Base-by-base conservation (phyloP, 2,113 vertebrate species). In the Fregata magnificens region DNA sequence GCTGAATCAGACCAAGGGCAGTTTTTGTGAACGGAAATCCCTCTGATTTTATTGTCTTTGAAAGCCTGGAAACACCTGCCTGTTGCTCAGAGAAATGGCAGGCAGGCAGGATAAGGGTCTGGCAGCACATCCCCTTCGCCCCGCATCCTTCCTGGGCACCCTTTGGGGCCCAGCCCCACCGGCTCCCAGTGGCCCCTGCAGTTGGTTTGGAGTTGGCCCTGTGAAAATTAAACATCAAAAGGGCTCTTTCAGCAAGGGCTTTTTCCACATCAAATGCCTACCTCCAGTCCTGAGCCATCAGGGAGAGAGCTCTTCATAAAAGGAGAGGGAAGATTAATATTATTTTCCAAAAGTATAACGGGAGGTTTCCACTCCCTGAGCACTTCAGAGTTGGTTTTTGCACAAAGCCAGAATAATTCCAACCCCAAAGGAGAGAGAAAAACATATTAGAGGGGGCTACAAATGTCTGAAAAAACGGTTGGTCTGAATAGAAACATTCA, bases 301-400 rank as follows among this genome's bases (percentile, higher is more conserved):
- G 95, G 91, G 93, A 93, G 42, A 86, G 59, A 91, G 82, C 31
- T 70, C 62, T 62, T 96, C 78, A 90, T 94, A 88, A 94, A 95
- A 93, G 53, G 58, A 84, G 29, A 93, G 53, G 59, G 77, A 93
- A 96, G 89, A 95, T 95, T 96, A 97, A 95, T 96, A 91, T 91
- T 95, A 93, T 91, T 96, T 95, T 96, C 95, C 93, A 88, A 49
- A 96, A 95, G 56, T 85, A 91, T 93, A 96, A 96, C 90, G 87
- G 93, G 91, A 96, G 55, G 59, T 94, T 97, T 97, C 74, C 84
- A 94, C 84, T 93, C 84, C 90, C 79, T 1, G 7, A 96, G 84
- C 72, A 71, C 71, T 93, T 94, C 74, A 63, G 81, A 86, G 81
- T 50, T 91, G 86, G 34, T 97, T 96, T 96, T 93, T 96, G 67